Evolutionary conservation across 2,797 vertebrate species (phyloP).

Genomic region (Coregonus ussuriensis): DNA sequence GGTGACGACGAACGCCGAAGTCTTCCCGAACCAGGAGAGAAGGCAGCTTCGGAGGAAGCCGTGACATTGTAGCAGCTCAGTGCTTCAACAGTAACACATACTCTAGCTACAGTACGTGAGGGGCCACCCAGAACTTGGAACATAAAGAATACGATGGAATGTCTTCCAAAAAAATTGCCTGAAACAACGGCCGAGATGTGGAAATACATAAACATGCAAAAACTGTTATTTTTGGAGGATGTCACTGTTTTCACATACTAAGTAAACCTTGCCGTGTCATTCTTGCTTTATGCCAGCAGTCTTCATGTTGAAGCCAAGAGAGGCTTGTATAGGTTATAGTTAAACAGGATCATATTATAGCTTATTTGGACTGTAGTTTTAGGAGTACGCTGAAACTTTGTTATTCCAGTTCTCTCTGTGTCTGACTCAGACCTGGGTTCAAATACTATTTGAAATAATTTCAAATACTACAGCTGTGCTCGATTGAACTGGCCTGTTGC

Average conservation of each 20-base stretch:
- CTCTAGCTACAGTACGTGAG: not conserved
- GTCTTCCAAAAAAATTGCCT: conserved; percentile 24
- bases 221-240: conserved; percentile 55
- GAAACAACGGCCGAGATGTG: conserved; percentile 26
- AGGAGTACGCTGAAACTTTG: not conserved
- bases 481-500: not conserved
- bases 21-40: too few relatives aligned
- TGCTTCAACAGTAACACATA: conserved; percentile 36
- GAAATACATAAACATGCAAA: conserved; percentile 27
- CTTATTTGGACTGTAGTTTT: conserved; percentile 12
- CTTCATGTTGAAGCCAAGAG: not conserved
- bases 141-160: conserved; percentile 8
- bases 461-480: too few relatives aligned
- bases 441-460: not conserved
- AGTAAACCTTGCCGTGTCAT: conserved; percentile 25
- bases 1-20: too few relatives aligned
- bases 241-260: conserved; percentile 27
- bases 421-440: not conserved
- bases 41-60: too few relatives aligned
- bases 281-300: not conserved
- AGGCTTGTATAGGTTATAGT: not conserved
- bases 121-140: conserved; percentile 47
- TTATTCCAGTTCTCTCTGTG: not conserved
- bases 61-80: not conserved
- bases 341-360: not conserved